Conservation (phyloP, 30 jellyfish, hydroid and myxozoan species). For the Catostylus mosaicus region DNA sequence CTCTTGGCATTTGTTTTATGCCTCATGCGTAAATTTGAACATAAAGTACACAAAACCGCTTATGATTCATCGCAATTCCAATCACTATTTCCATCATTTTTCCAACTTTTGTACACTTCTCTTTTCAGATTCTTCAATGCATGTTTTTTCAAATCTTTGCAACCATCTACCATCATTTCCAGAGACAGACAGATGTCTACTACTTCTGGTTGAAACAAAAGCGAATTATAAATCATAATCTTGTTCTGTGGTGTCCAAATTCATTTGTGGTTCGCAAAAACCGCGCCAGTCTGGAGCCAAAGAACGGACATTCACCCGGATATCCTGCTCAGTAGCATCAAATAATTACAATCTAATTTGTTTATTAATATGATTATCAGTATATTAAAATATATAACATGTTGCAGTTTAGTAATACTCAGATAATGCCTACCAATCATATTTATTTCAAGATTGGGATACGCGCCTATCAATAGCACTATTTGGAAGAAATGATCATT, state of each 20-base stretch:
- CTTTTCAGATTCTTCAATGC: no score
- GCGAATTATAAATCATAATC: neutral
- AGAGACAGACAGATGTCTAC: neutral
- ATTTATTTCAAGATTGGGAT: no score
- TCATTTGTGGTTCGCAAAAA: neutral
- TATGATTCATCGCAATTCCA: no score
- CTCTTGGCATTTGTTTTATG: no score
- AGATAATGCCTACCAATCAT: no score
- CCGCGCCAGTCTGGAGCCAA: neutral
- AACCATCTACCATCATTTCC: neutral
- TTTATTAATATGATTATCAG: neutral
- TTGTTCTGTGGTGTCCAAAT: constrained; percentile 1
- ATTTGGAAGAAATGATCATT: no score
- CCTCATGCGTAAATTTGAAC: no score
- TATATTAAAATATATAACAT: neutral
- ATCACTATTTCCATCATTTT: no score
- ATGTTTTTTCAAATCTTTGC: no score
- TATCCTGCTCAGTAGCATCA: neutral
- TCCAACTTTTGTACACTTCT: no score
- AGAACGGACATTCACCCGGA: neutral
- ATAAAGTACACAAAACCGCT: no score
- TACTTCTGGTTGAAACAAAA: neutral
- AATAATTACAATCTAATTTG: neutral
- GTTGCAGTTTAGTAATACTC: neutral
- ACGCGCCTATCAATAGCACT: no score